Evolutionary conservation across 2,113 vertebrate genomes (phyloP), one percentile per base, ranked within the genome.

Genomic region (Xiphorhynchus elegans): DNA sequence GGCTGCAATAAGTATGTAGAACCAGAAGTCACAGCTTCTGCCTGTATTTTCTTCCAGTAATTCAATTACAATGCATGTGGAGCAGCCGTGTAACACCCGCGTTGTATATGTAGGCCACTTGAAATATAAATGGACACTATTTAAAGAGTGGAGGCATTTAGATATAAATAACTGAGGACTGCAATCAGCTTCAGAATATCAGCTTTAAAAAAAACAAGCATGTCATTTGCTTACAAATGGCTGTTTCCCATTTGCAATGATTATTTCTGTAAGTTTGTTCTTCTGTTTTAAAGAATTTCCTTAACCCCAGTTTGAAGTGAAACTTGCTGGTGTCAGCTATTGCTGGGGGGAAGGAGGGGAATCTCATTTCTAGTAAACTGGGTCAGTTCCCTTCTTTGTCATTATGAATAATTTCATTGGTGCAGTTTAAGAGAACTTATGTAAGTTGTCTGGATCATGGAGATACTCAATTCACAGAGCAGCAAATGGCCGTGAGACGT

Each of bases 241-340:
- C 35, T 64, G 10, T 92, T 94, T 92, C 74, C n/a, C 40, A 66
- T 89, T 96, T 88, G 50, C 62, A 78, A n/a, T 0, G 0, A 15
- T 79, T 94, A 72, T 56, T 93, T 90, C 70, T 81, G 13, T 68
- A 83, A 79, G 47, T 81, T 92, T 92, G 25, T 52, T 86, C 37
- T 78, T 86, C 49, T 84, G 66, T 89, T 91, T 81, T 58, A 28
- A 80, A 84, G 63, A 89, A 42, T 46, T 87, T 28, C 53, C 73
- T 89, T 84, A 90, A 92, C 73, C 76, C 73, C 86, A 84, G 73
- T 87, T 88, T 75, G 83, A 90, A 92, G 46, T 49, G 66, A 94
- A 95, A 94, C 53, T 94, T 96, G 93, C 92, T 91, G 73, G 64
- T 93, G 95, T 96, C 95, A 96, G 95, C 88, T 96, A 13, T 53